Percentiles rank a stretch among this genome's conserved stretches.
Conservation (phyloP, 2,113 vertebrate species). For the Astur gentilis region DNA sequence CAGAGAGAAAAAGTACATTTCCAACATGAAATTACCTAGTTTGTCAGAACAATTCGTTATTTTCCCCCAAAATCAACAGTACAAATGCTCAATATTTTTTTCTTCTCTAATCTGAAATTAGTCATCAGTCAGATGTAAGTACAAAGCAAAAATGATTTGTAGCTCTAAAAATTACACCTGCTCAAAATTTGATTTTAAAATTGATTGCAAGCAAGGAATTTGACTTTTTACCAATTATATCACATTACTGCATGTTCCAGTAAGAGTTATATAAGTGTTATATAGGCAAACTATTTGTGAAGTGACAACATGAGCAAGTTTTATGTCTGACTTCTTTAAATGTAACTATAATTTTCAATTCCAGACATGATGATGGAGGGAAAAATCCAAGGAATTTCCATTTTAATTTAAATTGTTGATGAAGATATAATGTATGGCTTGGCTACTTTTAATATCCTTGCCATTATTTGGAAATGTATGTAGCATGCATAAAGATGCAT, state of each 20-base stretch:
- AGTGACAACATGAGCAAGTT: constrained; percentile 30
- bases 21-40: not conserved
- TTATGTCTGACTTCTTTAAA: not conserved
- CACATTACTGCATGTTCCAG: not conserved
- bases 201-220: constrained; percentile 32
- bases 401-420: not conserved
- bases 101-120: constrained; percentile 14
- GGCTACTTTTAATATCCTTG: not conserved
- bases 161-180: not conserved
- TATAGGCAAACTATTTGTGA: constrained; percentile 2
- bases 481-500: not conserved
- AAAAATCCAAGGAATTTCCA: constrained; percentile 23
- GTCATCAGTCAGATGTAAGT: not conserved
- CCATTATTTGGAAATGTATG: not conserved
- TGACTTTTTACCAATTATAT: constrained; percentile 40
- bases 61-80: not conserved
- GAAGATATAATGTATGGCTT: not conserved
- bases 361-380: not conserved
- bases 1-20: not conserved
- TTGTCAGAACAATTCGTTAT: not conserved
- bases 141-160: not conserved
- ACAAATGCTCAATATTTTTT: constrained; percentile 25
- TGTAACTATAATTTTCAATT: constrained; percentile 6
- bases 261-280: not conserved
- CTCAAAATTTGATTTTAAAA: not conserved